phyloP scores from a whole-genome alignment of 2,113 vertebrate genomes.

The Peromyscus leucopus region DNA sequence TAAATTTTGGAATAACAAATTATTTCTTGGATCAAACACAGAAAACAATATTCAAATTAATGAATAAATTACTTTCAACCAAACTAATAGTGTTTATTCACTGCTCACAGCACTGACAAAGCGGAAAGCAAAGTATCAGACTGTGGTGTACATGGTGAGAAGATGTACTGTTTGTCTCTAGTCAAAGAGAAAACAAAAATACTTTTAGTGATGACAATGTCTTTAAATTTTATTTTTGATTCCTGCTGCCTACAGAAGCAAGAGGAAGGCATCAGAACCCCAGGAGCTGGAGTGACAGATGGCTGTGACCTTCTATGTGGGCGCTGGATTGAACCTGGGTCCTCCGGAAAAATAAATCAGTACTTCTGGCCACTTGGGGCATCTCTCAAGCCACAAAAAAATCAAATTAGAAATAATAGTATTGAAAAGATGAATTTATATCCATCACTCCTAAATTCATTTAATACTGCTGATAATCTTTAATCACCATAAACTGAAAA shows the following conservation, averaged over 20 bases:
- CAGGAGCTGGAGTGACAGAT: not conserved
- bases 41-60: not conserved
- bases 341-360: not conserved
- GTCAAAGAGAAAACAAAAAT: not conserved
- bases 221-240: not conserved
- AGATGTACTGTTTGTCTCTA: not conserved
- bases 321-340: not conserved
- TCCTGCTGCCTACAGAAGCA: not conserved
- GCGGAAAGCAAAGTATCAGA: not conserved
- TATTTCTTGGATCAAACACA: not conserved
- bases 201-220: not conserved
- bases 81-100: not conserved
- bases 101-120: not conserved
- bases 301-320: not conserved
- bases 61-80: not conserved
- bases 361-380: not conserved
- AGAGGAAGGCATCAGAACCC: too few species aligned
- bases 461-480: not conserved
- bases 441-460: not conserved
- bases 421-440: not conserved
- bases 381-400: not conserved
- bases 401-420: not conserved
- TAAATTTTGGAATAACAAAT: not conserved
- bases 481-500: not conserved
- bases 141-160: not conserved